phyloP scores from a whole-genome alignment of 2,888 invertebrate species.

The Clistopyga incitator region DNA sequence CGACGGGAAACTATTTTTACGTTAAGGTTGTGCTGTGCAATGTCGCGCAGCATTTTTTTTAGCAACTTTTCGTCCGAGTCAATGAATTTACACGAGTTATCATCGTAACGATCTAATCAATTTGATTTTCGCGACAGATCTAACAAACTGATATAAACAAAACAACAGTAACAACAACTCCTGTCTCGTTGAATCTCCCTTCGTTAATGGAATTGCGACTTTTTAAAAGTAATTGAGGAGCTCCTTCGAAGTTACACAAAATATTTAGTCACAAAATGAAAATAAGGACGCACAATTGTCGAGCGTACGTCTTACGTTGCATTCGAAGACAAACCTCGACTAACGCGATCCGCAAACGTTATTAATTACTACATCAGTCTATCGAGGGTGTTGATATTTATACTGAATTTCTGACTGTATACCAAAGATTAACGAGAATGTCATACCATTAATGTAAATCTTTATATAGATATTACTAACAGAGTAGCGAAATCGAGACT shows the following conservation, averaged over 20 bases:
- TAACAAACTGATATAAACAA: conserved; percentile 47
- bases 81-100: conserved; percentile 50
- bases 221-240: conserved; percentile 49
- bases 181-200: conserved; percentile 63
- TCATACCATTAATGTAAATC: conserved; percentile 80
- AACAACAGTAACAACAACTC: conserved; percentile 1
- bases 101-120: conserved; percentile 37
- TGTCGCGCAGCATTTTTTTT: conserved; percentile 16
- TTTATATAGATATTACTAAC: conserved; percentile 63
- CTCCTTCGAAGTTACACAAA: conserved; percentile 54
- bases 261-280: conserved; percentile 67
- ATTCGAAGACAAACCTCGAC: background rate
- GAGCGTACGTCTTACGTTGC: background rate
- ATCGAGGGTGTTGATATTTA: conserved; percentile 78
- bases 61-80: conserved; percentile 49
- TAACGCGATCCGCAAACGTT: conserved; percentile 49
- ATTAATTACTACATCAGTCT: conserved; percentile 65
- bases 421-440: conserved; percentile 83
- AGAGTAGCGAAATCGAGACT: conserved; percentile 36
- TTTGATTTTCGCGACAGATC: conserved; percentile 40
- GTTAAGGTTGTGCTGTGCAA: conserved; percentile 30
- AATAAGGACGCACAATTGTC: conserved; percentile 66
- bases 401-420: conserved; percentile 80
- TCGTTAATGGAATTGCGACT: conserved; percentile 60
- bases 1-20: conserved; percentile 48